Base-by-base conservation (phyloP, 2,113 vertebrate genomes). In the Odobenus rosmarus region DNA sequence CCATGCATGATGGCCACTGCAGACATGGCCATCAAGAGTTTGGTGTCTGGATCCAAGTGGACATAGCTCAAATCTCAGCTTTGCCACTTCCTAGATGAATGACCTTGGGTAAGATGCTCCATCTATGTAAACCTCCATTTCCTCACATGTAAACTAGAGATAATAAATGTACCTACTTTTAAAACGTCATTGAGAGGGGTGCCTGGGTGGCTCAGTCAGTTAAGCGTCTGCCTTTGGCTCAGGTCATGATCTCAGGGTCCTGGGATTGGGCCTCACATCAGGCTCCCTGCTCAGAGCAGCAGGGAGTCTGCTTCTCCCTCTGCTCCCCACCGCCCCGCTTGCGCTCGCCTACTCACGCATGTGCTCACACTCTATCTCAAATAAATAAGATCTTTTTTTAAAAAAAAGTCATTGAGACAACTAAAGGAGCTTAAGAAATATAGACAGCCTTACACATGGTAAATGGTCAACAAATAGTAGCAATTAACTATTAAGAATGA, bases 401-500 rank as follows among this genome's bases (percentile, higher is more conserved):
- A 62, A 28, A 62, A 62, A 62, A 69, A 46, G 55, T 42, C 33
- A 36, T 0, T 31, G 18, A 90, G 83, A 93, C 83, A 96, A 89
- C 42, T 10, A 74, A 79, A n/a, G 61, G 28, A 33, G 4, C 14
- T 57, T 81, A 46, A 49, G 76, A 92, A 81, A 86, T 18, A 80
- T 0, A 46, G 19, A 51, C 23, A 77, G 64, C 6, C 13, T 92
- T 33, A 46, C 12, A 28, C 31, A 11, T 16, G 39, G 33, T 79
- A 67, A 80, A 19, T 5, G 7, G 23, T 55, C 64, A 87, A 80
- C 15, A 76, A 86, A 49, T 4, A n/a, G 64, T 19, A 55, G 64
- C 49, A 57, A 86, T 79, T 12, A 72, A 85, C n/a, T 51, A 23
- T 72, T 36, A 69, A 95, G 49, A 64, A 92, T 59, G 26, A 55